Percentiles rank a stretch among this genome's conserved stretches.
Evolutionary conservation across 1,140 invertebrate species (phyloP).

Genomic region (Oppia nitens): DNA sequence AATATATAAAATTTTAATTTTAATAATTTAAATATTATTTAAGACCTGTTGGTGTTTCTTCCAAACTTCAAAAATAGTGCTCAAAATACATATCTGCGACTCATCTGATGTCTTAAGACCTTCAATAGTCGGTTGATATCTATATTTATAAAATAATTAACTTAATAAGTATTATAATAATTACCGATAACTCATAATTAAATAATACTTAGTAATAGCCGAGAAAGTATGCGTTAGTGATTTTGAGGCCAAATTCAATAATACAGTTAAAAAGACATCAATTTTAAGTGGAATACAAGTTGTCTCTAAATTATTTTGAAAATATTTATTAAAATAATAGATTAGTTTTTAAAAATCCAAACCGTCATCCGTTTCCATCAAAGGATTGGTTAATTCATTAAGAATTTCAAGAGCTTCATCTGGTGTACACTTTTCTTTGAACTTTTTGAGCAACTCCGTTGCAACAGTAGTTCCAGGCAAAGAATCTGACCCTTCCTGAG

Average conservation of each 20-base stretch:
- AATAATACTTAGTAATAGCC: constrained; percentile 65
- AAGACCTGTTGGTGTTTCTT: constrained; percentile 68
- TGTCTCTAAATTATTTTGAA: not conserved
- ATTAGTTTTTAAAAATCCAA: not conserved
- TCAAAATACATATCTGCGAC: constrained; percentile 81
- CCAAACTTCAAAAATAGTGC: constrained; percentile 88
- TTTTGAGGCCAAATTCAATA: constrained; percentile 82
- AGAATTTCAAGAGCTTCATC: constrained; percentile 71
- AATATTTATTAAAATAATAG: not conserved
- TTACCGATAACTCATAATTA: not conserved
- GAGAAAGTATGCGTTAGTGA: constrained; percentile 96
- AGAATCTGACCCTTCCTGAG: constrained; percentile 39
- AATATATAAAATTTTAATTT: not conserved
- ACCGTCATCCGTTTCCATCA: constrained; percentile 13
- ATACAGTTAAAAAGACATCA: constrained; percentile 86
- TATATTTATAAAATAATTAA: constrained; percentile 19
- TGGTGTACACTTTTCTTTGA: constrained; percentile 67
- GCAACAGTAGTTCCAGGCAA: constrained; percentile 64
- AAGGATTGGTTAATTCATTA: constrained; percentile 43
- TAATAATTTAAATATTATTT: constrained; percentile 7
- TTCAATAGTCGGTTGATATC: constrained; percentile 84
- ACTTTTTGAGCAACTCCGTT: constrained; percentile 61
- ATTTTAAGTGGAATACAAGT: constrained; percentile 62
- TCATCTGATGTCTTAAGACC: constrained; percentile 80
- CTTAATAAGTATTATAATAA: not conserved